Evolutionary conservation across 2,888 invertebrate species (phyloP).

Genomic region (Eurytoma adleriae): DNA sequence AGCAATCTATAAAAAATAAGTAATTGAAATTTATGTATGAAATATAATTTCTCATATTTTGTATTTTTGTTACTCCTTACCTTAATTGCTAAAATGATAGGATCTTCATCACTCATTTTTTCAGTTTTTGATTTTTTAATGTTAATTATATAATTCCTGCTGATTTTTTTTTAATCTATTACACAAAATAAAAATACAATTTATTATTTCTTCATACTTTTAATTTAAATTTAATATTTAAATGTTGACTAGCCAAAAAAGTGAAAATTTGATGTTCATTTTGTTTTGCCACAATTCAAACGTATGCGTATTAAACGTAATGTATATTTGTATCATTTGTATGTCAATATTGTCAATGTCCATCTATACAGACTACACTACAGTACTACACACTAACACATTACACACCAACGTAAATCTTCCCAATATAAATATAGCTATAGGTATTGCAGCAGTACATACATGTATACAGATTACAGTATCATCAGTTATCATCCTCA

Average conservation of each 20-base stretch:
- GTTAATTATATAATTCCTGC: too few relatives aligned
- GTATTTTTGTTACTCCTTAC: constrained; percentile 6
- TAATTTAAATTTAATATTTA: constrained; percentile 1
- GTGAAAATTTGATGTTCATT: neutral
- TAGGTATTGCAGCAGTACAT: neutral
- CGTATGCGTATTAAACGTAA: too few relatives aligned
- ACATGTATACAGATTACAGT: too few relatives aligned
- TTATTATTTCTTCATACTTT: constrained; percentile 3
- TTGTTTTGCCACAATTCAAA: too few relatives aligned
- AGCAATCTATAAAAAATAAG: constrained; percentile 51
- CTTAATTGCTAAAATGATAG: constrained; percentile 8
- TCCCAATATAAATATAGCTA: too few relatives aligned
- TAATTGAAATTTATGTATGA: neutral
- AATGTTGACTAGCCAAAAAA: neutral
- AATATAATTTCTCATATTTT: neutral
- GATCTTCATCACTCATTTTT: constrained; percentile 23
- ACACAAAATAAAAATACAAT: neutral
- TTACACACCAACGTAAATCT: too few relatives aligned
- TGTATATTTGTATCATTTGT: too few relatives aligned
- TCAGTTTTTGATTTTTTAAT: neutral
- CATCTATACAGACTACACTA: too few relatives aligned
- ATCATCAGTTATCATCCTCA: neutral
- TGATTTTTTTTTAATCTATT: neutral
- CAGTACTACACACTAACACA: too few relatives aligned
- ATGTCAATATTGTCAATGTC: too few relatives aligned